Evolutionary conservation across 2,888 invertebrate genomes (phyloP).

Genomic region (Pollenia angustigena): DNA sequence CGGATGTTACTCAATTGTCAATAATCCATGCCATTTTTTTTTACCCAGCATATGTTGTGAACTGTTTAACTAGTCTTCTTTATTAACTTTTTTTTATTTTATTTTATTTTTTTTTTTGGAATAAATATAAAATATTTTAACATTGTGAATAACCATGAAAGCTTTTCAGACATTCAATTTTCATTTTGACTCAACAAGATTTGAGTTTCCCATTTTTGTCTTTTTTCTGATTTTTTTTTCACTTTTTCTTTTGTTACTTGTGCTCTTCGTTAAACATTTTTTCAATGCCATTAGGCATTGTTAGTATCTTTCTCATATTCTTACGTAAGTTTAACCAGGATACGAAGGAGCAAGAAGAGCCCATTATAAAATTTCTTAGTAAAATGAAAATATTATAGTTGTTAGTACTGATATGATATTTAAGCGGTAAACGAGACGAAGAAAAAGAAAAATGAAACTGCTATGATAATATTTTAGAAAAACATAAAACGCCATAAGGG

Average conservation of each 20-base stretch:
- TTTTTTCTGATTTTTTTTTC: neutral
- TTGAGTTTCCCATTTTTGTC: conserved; percentile 10
- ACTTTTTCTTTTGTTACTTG: neutral
- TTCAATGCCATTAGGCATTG: conserved; percentile 57
- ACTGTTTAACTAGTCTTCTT: neutral
- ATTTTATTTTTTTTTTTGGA: conserved; percentile 10
- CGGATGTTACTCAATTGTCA: conserved; percentile 3
- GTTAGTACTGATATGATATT: conserved; percentile 27
- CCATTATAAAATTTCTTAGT: conserved; percentile 5
- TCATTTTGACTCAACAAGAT: conserved; percentile 38
- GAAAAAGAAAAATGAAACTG: conserved; percentile 20
- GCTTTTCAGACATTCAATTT: conserved; percentile 35
- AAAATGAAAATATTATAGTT: neutral
- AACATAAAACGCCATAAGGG: conserved; percentile 46
- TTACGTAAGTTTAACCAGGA: neutral
- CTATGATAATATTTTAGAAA: conserved; percentile 28
- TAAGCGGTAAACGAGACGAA: conserved; percentile 1
- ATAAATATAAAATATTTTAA: conserved; percentile 25
- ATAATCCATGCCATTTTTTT: neutral
- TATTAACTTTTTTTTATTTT: neutral
- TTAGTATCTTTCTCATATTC: neutral
- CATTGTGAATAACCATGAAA: conserved; percentile 13
- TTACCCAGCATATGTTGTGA: conserved; percentile 12
- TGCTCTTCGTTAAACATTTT: neutral
- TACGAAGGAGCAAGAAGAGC: neutral